A percentile compares a stretch with the other conserved stretches of the same genome.
These are phyloP conservation scores for Apocrypta bakeri DNA, from an alignment of 1,140 invertebrate genomes.

Conservation along the genomic window DNA sequence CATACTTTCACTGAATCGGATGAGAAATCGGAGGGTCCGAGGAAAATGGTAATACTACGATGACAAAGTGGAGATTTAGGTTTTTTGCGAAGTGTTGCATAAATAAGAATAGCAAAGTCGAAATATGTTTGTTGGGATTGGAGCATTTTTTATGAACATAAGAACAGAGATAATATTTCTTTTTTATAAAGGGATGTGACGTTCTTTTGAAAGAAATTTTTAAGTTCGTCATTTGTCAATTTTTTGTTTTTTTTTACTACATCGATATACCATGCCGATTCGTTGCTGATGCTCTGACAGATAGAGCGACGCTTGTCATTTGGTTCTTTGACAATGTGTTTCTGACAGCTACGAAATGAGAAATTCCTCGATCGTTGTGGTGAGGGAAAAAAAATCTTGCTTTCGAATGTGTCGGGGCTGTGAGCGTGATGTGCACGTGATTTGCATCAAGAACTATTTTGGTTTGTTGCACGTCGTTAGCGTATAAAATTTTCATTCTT, in stretches of 20 bases:
- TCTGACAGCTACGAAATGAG: constrained; percentile 56
- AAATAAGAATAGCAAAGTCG: too few species aligned
- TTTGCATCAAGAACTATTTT: not conserved
- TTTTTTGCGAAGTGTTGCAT: too few species aligned
- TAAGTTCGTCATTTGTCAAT: not conserved
- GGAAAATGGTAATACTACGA: not conserved
- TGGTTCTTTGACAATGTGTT: constrained; percentile 54
- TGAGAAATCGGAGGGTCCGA: constrained; percentile 20
- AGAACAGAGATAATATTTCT: too few species aligned
- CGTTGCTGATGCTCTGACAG: constrained; percentile 43
- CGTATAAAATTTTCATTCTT: not conserved
- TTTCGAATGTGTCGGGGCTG: constrained; percentile 14
- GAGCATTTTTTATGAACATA: too few species aligned
- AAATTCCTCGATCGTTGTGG: constrained; percentile 54
- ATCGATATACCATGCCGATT: constrained; percentile 40
- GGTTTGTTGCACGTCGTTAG: not conserved
- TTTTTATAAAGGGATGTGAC: too few species aligned
- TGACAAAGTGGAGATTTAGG: constrained; percentile 8
- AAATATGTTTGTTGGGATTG: too few species aligned
- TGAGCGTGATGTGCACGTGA: not conserved
- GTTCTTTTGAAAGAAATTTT: not conserved
- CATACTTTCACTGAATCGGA: not conserved
- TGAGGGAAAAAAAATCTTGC: constrained; percentile 50
- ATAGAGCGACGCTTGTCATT: constrained; percentile 52
- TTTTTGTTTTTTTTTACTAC: not conserved